Evolutionary conservation across 1,140 invertebrate species (phyloP).

Genomic region (Galleria mellonella): DNA sequence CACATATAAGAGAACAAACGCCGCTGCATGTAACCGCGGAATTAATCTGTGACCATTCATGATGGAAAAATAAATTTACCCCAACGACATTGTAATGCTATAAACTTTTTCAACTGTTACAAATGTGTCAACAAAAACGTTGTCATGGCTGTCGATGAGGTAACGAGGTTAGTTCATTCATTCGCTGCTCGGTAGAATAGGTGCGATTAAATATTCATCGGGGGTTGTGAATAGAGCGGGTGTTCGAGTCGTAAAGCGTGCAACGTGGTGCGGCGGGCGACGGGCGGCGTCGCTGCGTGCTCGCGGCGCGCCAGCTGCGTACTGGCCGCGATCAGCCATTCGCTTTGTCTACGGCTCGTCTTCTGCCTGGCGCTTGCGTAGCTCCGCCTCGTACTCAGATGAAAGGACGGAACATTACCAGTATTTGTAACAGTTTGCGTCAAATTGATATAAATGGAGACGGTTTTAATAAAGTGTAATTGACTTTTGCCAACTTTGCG

Average conservation of each 20-base stretch:
- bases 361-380: slow-evolving; percentile 64
- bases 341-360: slow-evolving; percentile 59
- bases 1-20: slow-evolving; percentile 31
- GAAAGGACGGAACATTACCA: slow-evolving; percentile 72
- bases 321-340: slow-evolving; percentile 45
- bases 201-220: slow-evolving; percentile 67
- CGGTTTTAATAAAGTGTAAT: slow-evolving; percentile 75
- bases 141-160: slow-evolving; percentile 37
- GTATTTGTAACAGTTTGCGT: slow-evolving; percentile 74
- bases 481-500: slow-evolving; percentile 72
- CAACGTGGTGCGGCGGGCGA: slow-evolving; percentile 23
- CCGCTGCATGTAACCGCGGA: slow-evolving; percentile 20
- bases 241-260: slow-evolving; percentile 10
- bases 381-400: slow-evolving; percentile 59
- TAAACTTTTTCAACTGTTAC: slow-evolving; percentile 41
- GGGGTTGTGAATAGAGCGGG: slow-evolving; percentile 34
- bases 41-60: slow-evolving; percentile 43
- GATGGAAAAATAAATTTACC: slow-evolving; percentile 22
- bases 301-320: slow-evolving; percentile 48
- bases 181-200: slow-evolving; percentile 41
- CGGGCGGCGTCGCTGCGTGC: slow-evolving; percentile 32
- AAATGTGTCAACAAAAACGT: slow-evolving; percentile 39
- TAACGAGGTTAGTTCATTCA: slow-evolving; percentile 50
- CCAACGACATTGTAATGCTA: slow-evolving; percentile 39
- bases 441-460: slow-evolving; percentile 75